Percentiles rank a stretch among this genome's conserved stretches.
Evolutionary conservation across 2,797 vertebrate genomes (phyloP).

Genomic region (Knipowitschia caucasica): DNA sequence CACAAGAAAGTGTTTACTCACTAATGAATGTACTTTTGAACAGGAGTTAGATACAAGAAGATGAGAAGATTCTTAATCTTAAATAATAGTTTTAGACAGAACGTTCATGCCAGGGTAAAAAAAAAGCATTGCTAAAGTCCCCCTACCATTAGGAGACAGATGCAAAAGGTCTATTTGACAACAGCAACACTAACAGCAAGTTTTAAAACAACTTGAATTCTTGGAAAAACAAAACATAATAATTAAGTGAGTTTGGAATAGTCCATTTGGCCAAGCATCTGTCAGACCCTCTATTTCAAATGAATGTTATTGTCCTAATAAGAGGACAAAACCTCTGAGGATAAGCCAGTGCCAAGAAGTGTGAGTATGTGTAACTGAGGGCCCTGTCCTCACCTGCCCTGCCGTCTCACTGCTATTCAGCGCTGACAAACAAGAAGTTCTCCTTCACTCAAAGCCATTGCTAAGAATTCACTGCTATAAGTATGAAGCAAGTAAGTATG

Average conservation of each 20-base stretch:
- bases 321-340: conserved; percentile 23
- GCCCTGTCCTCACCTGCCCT: conserved; percentile 29
- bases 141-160: no score
- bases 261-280: conserved; percentile 7
- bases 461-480: conserved; percentile 20
- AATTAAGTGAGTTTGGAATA: conserved; percentile 8
- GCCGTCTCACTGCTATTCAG: conserved; percentile 37
- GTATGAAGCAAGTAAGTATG: conserved; percentile 37
- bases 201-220: not conserved
- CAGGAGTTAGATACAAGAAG: no score
- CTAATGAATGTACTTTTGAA: no score
- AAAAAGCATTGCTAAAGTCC: no score
- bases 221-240: not conserved
- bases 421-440: conserved; percentile 41
- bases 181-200: no score
- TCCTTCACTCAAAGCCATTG: conserved; percentile 26
- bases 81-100: no score
- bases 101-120: no score
- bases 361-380: conserved; percentile 34
- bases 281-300: conserved; percentile 12
- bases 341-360: conserved; percentile 42
- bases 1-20: no score
- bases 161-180: no score
- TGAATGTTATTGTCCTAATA: conserved; percentile 11
- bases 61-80: no score